Evolutionary conservation across 1,140 invertebrate species (phyloP), one percentile per base, ranked within the genome.

Genomic region (Teleopsis dalmanni): DNA sequence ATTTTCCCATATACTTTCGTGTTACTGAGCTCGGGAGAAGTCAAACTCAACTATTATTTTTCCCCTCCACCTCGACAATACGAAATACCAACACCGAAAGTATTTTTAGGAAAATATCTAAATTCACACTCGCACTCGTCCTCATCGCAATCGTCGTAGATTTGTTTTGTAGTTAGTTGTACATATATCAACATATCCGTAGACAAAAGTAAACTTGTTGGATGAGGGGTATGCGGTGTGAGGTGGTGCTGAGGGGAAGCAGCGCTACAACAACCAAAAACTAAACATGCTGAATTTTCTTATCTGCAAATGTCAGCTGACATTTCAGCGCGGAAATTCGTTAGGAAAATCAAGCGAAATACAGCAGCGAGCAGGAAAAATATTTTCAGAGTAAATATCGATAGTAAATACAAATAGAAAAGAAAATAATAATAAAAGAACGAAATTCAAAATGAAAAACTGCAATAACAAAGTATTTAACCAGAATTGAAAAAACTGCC

Each of bases 281-380:
- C 16, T 29, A 43, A 43, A 43, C 41, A 43, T 27, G 41, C 31
- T 43, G 31, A 43, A 43, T 25, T 43, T 43, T 43, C 41, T 43
- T 43, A 43, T 43, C 41, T 43, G 41, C 41, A 13, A 43, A 43
- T 43, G 41, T 43, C 41, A 43, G 41, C 41, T 43, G 41, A 43
- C 41, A 43, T 43, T 43, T 43, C 22, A 21, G 37, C 37, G 37
- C 37, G 18, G 37, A 22, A 40, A 40, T 40, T 40, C 26, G 21
- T 40, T 40, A 40, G 4, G 21, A 21, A 21, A 19, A 8, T 18
- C 4, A 11, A 37, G 14, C 10, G 36, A n/a, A 25, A 23, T 23
- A 40, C 26, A 40, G 25, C 19, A 40, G 11, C 37, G n/a, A 14
- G 35, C 35, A 6, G 33, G 11, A 34, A 16, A 13, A 16, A 10